phyloP scores from a whole-genome alignment of 2,113 vertebrate genomes.

The Physeter macrocephalus region DNA sequence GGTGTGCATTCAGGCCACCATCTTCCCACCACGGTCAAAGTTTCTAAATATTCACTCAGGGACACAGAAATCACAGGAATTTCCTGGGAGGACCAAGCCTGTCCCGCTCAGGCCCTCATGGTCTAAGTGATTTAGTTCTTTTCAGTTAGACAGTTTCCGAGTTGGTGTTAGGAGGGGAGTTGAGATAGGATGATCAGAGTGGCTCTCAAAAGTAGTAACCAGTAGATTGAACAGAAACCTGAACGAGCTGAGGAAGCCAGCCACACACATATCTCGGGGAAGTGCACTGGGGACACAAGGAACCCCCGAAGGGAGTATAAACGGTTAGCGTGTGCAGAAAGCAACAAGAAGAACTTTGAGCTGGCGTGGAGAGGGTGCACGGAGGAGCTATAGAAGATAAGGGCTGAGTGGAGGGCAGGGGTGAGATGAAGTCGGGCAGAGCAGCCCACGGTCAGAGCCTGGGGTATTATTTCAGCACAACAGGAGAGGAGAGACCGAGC shows the following conservation, averaged over 20 bases:
- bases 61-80: not conserved
- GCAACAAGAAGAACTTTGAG: not conserved
- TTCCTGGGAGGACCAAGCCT: not conserved
- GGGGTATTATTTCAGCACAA: not conserved
- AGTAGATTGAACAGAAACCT: not conserved
- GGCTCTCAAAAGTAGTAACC: not conserved
- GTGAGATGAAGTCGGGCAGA: fast-evolving
- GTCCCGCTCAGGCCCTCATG: not conserved
- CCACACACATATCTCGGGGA: fast-evolving
- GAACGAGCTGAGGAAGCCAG: not conserved
- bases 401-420: not conserved
- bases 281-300: not conserved
- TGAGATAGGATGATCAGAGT: not conserved
- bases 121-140: not conserved
- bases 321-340: not conserved
- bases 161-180: not conserved
- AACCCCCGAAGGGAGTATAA: fast-evolving
- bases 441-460: fast-evolving
- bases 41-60: not conserved
- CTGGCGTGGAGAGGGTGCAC: not conserved
- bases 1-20: not conserved
- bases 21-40: not conserved
- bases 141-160: not conserved
- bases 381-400: not conserved
- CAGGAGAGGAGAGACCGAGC: not conserved